Conservation (phyloP, 1,140 invertebrate species). For the Orius insidiosus region DNA sequence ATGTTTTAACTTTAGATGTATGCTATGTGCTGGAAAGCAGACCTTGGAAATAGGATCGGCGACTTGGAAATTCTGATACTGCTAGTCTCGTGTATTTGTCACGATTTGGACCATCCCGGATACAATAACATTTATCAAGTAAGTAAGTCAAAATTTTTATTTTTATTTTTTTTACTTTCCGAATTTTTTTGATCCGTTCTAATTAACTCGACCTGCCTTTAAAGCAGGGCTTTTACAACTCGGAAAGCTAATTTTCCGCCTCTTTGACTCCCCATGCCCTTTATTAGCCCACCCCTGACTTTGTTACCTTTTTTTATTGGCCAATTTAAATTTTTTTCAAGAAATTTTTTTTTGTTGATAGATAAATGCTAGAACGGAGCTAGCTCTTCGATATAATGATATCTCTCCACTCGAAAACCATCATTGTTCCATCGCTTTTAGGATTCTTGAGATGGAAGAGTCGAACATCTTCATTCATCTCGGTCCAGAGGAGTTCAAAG, state of each 20-base stretch:
- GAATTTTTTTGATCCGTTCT: not conserved
- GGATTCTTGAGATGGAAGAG: conserved; percentile 54
- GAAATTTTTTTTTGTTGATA: conserved; percentile 39
- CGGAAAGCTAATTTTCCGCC: not conserved
- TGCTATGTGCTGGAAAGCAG: conserved; percentile 58
- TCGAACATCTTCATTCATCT: conserved; percentile 62
- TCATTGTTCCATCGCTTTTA: conserved; percentile 73
- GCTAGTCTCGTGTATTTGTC: conserved; percentile 69
- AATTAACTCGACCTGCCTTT: not conserved
- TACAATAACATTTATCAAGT: conserved; percentile 77
- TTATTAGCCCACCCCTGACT: not conserved
- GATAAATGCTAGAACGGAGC: conserved; percentile 70
- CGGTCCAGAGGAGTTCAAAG: conserved; percentile 37
- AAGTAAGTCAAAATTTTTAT: conserved; percentile 13
- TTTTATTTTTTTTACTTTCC: not conserved
- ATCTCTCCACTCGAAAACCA: conserved; percentile 80
- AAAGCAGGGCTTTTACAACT: not conserved
- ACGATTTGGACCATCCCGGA: conserved; percentile 83
- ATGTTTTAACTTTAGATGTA: conserved; percentile 50
- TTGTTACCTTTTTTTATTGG: not conserved
- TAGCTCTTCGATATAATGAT: conserved; percentile 75
- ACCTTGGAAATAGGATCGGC: conserved; percentile 47
- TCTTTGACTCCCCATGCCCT: not conserved
- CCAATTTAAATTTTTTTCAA: not conserved
- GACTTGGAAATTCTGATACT: conserved; percentile 61